Percentiles rank a stretch among this genome's conserved stretches.
These are phyloP conservation scores for Trichacis sp. DNA, from an alignment of 2,888 invertebrate genomes.

Conservation along the genomic window DNA sequence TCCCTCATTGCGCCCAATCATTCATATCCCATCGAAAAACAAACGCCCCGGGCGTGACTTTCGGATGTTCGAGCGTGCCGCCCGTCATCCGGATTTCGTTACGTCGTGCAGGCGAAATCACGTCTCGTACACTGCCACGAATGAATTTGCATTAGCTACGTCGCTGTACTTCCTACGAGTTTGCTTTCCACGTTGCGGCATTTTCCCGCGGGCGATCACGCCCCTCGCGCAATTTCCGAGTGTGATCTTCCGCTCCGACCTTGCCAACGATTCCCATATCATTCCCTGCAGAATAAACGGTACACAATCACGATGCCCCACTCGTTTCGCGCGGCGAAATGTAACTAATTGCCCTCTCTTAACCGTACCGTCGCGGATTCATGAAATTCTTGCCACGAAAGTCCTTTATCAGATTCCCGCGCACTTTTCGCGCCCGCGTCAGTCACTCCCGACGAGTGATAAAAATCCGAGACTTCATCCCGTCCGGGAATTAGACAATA, in stretches of 20 bases:
- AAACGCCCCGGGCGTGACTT: slow-evolving; percentile 45
- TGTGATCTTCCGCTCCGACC: slow-evolving; percentile 53
- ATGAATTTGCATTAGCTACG: slow-evolving; percentile 60
- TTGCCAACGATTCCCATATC: slow-evolving; percentile 42
- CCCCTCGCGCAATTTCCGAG: slow-evolving; percentile 57
- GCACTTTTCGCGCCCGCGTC: background rate
- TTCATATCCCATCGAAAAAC: slow-evolving; percentile 22
- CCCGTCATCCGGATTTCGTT: slow-evolving; percentile 55
- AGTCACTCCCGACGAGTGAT: background rate
- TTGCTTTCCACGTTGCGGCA: slow-evolving; percentile 56
- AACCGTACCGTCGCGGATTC: background rate
- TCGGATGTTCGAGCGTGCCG: slow-evolving; percentile 49
- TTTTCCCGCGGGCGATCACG: slow-evolving; percentile 61
- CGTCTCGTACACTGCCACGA: slow-evolving; percentile 44
- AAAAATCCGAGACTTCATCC: background rate
- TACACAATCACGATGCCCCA: slow-evolving; percentile 34
- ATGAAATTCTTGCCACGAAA: background rate
- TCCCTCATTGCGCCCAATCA: slow-evolving; percentile 15
- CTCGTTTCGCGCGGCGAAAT: slow-evolving; percentile 35
- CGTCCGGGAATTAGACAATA: slow-evolving; percentile 20
- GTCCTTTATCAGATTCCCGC: background rate
- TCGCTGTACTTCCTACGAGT: slow-evolving; percentile 47
- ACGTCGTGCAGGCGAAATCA: slow-evolving; percentile 50
- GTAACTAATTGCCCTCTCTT: slow-evolving; percentile 27
- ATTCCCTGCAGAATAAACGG: slow-evolving; percentile 35